These are phyloP conservation scores for Dufourea novaeangliae DNA, from an alignment of 1,140 invertebrate genomes.

Conservation along the genomic window DNA sequence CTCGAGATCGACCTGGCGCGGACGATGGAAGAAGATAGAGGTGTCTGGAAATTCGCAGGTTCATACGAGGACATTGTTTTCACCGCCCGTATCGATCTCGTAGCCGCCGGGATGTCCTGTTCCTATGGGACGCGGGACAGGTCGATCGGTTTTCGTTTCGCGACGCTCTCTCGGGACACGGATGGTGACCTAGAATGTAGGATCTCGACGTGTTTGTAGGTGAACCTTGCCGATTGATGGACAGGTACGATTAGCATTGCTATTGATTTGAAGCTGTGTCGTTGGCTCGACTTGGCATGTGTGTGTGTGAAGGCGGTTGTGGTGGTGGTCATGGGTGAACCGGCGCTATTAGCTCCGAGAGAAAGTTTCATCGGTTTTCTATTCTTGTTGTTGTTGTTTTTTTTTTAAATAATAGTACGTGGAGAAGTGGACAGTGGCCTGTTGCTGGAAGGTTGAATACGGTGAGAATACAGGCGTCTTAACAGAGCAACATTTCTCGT, in stretches of 20 bases:
- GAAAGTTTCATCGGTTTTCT: no score
- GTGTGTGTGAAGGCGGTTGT: no score
- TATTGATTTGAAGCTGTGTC: not conserved
- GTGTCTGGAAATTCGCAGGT: not conserved
- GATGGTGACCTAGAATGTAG: constrained; percentile 22
- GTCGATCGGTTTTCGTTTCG: constrained; percentile 2
- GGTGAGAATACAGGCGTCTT: no score
- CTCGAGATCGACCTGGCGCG: not conserved
- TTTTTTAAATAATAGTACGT: no score
- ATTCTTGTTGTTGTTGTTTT: no score
- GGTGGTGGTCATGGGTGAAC: no score
- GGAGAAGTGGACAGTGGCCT: no score
- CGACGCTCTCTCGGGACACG: not conserved
- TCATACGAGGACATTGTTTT: not conserved
- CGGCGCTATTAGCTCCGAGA: no score
- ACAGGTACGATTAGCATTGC: not conserved
- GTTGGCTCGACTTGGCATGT: no score
- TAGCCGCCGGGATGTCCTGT: constrained; percentile 23
- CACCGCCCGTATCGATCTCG: constrained; percentile 29
- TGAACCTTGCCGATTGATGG: not conserved
- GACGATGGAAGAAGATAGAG: not conserved
- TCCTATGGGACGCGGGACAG: not conserved
- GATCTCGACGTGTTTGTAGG: not conserved
- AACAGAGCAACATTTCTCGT: no score
- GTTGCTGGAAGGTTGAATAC: no score